A percentile compares a stretch with the other conserved stretches of the same genome.
Conservation (phyloP, 23 tunicate species). For the Halocynthia roretzi region DNA sequence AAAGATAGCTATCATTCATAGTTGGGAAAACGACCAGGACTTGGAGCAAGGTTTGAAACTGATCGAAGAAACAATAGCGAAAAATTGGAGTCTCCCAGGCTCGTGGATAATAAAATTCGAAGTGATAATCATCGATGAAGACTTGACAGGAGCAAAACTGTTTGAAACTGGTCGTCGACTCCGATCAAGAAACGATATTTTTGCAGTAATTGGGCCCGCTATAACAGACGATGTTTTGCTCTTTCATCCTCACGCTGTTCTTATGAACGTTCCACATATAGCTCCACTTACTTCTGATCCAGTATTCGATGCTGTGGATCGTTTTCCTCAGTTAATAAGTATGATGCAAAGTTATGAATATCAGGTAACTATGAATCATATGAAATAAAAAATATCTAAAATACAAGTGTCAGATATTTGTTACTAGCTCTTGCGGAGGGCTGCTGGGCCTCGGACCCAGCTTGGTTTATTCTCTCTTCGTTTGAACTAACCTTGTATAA, state of each 20-base stretch:
- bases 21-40: no score
- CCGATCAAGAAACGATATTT: background rate
- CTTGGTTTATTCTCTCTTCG: no score
- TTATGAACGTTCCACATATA: constrained; percentile 10
- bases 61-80: no score
- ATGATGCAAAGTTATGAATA: constrained; percentile 1
- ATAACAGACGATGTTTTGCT: constrained; percentile 2
- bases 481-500: no score
- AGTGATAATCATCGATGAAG: background rate
- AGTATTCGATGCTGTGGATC: constrained; percentile 6
- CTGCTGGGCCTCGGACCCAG: no score
- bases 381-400: no score
- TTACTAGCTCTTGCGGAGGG: no score
- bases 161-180: constrained; percentile 8
- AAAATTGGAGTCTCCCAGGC: no score
- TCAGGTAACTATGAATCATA: constrained; percentile 3
- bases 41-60: no score
- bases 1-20: no score
- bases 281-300: constrained; percentile 22
- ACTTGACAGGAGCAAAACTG: constrained; percentile 7
- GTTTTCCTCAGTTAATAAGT: constrained; percentile 16
- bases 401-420: no score
- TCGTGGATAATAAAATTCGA: no score
- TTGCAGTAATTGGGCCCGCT: constrained; percentile 26
- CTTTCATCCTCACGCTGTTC: constrained; percentile 12